Evolutionary conservation across 2,888 invertebrate genomes (phyloP).

Genomic region (Aphrophora alni): DNA sequence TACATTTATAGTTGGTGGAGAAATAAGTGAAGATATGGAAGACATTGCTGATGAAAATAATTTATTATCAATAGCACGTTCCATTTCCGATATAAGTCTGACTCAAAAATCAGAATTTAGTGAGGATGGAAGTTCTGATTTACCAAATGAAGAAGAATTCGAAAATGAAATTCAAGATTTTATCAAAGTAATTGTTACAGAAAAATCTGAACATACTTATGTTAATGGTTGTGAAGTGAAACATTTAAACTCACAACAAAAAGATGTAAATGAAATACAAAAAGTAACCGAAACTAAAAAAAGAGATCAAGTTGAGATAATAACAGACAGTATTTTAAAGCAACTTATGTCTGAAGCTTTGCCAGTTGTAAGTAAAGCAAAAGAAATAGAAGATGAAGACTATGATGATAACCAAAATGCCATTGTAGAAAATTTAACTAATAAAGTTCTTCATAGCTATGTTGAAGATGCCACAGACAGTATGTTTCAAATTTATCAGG

Average conservation of each 20-base stretch:
- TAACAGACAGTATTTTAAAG: constrained; percentile 43
- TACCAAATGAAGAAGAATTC: neutral
- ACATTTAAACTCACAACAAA: neutral
- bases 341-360: constrained; percentile 36
- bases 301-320: constrained; percentile 32
- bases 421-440: constrained; percentile 28
- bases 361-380: neutral
- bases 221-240: neutral
- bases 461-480: constrained; percentile 37
- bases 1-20: neutral
- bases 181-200: neutral
- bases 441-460: constrained; percentile 29
- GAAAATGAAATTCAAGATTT: neutral
- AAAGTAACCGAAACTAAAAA: neutral
- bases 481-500: constrained; percentile 30
- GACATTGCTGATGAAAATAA: neutral
- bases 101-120: neutral
- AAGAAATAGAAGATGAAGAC: neutral
- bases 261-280: neutral
- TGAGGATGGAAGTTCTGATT: neutral
- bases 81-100: neutral
- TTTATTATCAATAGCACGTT: neutral
- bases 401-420: neutral
- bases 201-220: neutral
- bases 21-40: neutral